These are phyloP conservation scores for Coelopa frigida DNA, from an alignment of 1,140 invertebrate species.

Conservation along the genomic window DNA sequence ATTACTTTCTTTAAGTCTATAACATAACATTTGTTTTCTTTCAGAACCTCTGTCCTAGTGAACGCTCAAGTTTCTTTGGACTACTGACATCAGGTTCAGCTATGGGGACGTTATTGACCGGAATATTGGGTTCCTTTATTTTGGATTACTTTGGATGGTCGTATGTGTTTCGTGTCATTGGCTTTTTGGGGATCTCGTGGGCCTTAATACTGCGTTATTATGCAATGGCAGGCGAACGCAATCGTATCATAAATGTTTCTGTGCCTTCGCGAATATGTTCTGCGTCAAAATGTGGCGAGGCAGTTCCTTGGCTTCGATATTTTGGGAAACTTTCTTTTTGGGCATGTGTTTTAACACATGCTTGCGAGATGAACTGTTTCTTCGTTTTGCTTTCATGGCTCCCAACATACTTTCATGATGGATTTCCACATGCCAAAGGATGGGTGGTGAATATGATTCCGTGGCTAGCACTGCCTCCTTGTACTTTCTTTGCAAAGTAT, in stretches of 20 bases:
- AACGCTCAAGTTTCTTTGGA: conserved; percentile 65
- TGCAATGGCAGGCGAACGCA: conserved; percentile 38
- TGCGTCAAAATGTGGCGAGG: conserved; percentile 24
- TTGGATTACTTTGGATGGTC: conserved; percentile 62
- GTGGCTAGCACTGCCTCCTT: conserved; percentile 60
- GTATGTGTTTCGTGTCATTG: conserved; percentile 61
- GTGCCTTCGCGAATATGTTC: conserved; percentile 30
- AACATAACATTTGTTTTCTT: background rate
- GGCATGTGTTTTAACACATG: conserved; percentile 63
- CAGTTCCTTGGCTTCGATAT: conserved; percentile 41
- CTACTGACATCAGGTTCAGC: conserved; percentile 59
- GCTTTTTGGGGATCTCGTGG: conserved; percentile 47
- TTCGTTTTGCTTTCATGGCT: conserved; percentile 69
- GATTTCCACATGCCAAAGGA: conserved; percentile 58
- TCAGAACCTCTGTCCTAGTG: conserved; percentile 51
- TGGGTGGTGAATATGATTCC: conserved; percentile 70
- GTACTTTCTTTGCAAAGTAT: conserved; percentile 58
- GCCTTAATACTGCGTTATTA: conserved; percentile 38
- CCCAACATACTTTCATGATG: conserved; percentile 71
- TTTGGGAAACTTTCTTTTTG: conserved; percentile 46
- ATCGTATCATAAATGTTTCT: conserved; percentile 40
- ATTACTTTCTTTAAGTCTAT: background rate
- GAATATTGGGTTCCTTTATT: conserved; percentile 61
- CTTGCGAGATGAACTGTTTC: conserved; percentile 70
- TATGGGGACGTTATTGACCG: conserved; percentile 60